Evolutionary conservation across 2,797 vertebrate genomes (phyloP), one percentile per base, ranked within the genome.

Genomic region (Propithecus perrieri): DNA sequence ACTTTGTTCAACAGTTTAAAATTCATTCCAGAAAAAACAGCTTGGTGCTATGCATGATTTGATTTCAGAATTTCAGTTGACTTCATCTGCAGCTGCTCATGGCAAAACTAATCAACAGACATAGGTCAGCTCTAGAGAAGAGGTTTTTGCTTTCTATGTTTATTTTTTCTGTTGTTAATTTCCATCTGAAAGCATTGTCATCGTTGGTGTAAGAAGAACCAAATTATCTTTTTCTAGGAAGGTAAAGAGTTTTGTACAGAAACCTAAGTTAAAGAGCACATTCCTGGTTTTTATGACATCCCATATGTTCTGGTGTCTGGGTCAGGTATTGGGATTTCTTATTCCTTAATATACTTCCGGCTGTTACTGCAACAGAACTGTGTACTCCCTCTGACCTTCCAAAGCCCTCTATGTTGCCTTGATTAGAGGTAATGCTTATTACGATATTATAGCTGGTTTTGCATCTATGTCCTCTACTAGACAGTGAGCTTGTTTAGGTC

Each of bases 41-140:
- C 97, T 96, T 97, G 96, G 93, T 83, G 84, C 89, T 80, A 67
- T 97, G 96, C 97, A 97, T 97, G 97, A 94, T 96, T 94, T 95
- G 97, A 97, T 96, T 98, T 97, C 95, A 97, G 74, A 97, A 97
- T 97, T 97, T 97, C 63, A 92, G 94, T 97, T 97, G 97, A 97
- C 88, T 98, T 97, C 91, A 97, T 97, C 96, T 94, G 85, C 97
- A 97, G 97, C 97, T 98, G 97, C 85, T 97, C 93, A 28, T 43
- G 81, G 91, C 74, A 94, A 93, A 97, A 93, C 85, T 84, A 88
- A 91, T 96, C 95, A 97, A 65, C 74, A 96, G 90, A 91, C 88
- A 85, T 33, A 96, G 97, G 96, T 94, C 95, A 97, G 83, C 43
- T 46, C 50, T 74, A 48, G 35, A 74, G 57, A 92, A 53, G 53